These are phyloP conservation scores for Brachyistius frenatus DNA, from an alignment of 2,113 vertebrate species.

Conservation along the genomic window DNA sequence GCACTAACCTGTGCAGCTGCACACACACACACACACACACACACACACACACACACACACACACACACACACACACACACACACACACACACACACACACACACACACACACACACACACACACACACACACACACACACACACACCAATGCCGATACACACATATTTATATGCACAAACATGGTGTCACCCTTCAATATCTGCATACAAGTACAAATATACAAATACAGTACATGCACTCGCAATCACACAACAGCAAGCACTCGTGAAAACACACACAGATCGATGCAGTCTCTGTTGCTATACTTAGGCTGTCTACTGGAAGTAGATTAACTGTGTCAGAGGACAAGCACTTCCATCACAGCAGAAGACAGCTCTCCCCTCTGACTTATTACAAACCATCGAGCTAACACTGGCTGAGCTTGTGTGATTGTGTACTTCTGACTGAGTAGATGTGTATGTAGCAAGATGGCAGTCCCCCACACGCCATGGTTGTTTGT, in stretches of 20 bases:
- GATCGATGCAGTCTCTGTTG: constrained; percentile 59
- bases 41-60: background rate
- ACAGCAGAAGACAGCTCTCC: constrained; percentile 41
- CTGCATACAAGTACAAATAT: constrained; percentile 1
- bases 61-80: background rate
- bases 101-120: background rate
- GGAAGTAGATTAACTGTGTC: constrained; percentile 73
- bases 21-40: constrained; percentile 27
- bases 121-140: background rate
- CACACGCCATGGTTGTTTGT: background rate
- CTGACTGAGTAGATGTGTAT: background rate
- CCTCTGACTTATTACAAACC: constrained; percentile 47
- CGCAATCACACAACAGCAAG: constrained; percentile 12
- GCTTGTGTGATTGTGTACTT: background rate
- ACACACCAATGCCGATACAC: background rate
- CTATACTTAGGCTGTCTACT: constrained; percentile 65
- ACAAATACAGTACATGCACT: background rate
- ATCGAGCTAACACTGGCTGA: constrained; percentile 13
- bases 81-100: background rate
- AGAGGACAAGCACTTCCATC: constrained; percentile 67
- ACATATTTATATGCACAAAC: background rate
- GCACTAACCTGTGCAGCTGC: constrained; percentile 41
- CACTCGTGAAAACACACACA: constrained; percentile 36
- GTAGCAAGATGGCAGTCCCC: constrained; percentile 1
- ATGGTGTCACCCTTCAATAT: constrained; percentile 3